phyloP scores from a whole-genome alignment of 92 coral and sea anemone species.

The Phenganax stokvisi region DNA sequence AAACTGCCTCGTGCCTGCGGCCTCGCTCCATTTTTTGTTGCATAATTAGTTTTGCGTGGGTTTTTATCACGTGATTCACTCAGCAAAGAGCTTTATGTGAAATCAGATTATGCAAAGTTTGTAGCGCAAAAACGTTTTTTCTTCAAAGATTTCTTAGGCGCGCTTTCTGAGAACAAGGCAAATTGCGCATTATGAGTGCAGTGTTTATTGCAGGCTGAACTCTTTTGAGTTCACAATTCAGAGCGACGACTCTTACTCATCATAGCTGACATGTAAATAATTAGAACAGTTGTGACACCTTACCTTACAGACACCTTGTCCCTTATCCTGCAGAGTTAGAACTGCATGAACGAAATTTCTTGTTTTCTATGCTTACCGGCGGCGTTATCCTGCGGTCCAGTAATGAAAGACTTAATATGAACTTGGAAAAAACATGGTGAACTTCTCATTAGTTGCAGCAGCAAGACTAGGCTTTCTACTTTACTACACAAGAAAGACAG shows the following conservation, averaged over 20 bases:
- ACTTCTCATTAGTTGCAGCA: not conserved
- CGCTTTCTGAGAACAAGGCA: not conserved
- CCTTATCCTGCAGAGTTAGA: conserved; percentile 30
- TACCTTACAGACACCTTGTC: conserved; percentile 38
- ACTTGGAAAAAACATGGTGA: not conserved
- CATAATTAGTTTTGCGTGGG: no score
- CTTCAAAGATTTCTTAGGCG: no score
- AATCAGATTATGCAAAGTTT: not conserved
- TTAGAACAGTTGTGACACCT: conserved; percentile 19
- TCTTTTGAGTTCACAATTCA: conserved; percentile 15
- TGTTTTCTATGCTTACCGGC: conserved; percentile 10
- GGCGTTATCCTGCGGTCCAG: conserved; percentile 14
- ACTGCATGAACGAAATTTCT: conserved; percentile 18
- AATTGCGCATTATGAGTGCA: not conserved
- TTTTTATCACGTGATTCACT: no score
- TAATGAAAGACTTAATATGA: not conserved
- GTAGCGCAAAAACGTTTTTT: not conserved
- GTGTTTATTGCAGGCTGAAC: conserved; percentile 5
- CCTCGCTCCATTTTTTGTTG: no score
- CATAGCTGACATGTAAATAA: conserved; percentile 26
- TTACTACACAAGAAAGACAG: not conserved
- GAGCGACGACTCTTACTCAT: conserved; percentile 29
- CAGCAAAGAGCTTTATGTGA: no score
- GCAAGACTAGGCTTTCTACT: not conserved
- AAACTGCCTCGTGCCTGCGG: not conserved